phyloP scores from a whole-genome alignment of 1,140 invertebrate genomes.

The Diabrotica undecimpunctata region DNA sequence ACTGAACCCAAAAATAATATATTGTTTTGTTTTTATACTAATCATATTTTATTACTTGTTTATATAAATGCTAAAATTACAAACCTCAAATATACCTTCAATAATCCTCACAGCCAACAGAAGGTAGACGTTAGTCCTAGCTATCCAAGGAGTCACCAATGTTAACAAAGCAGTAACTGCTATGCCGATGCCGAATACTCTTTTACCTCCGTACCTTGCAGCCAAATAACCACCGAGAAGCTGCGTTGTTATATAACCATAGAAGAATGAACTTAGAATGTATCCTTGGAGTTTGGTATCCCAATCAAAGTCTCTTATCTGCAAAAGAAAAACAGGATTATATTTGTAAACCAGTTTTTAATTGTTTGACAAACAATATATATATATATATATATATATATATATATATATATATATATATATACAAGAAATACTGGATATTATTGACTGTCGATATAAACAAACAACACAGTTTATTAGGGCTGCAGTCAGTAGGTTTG shows the following conservation, averaged over 20 bases:
- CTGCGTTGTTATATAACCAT: slow-evolving; percentile 73
- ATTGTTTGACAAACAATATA: too few relatives aligned
- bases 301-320: slow-evolving; percentile 71
- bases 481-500: too few relatives aligned
- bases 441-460: too few relatives aligned
- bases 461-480: too few relatives aligned
- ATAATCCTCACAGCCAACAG: slow-evolving; percentile 74
- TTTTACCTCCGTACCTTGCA: slow-evolving; percentile 57
- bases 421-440: too few relatives aligned
- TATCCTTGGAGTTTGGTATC: slow-evolving; percentile 72
- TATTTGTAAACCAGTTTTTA: too few relatives aligned
- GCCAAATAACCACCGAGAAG: slow-evolving; percentile 58
- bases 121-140: slow-evolving; percentile 64
- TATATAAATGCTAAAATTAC: neutral
- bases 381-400: too few relatives aligned
- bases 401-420: too few relatives aligned
- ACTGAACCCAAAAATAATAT: too few relatives aligned
- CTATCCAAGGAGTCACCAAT: slow-evolving; percentile 75
- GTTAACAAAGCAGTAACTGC: slow-evolving; percentile 77
- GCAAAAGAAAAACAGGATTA: neutral
- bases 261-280: slow-evolving; percentile 85
- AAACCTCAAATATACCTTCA: slow-evolving; percentile 87
- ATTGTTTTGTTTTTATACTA: too few relatives aligned
- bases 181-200: slow-evolving; percentile 76
- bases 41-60: too few relatives aligned